Evolutionary conservation across 2,797 vertebrate genomes (phyloP).

Genomic region (Mus minutoides): DNA sequence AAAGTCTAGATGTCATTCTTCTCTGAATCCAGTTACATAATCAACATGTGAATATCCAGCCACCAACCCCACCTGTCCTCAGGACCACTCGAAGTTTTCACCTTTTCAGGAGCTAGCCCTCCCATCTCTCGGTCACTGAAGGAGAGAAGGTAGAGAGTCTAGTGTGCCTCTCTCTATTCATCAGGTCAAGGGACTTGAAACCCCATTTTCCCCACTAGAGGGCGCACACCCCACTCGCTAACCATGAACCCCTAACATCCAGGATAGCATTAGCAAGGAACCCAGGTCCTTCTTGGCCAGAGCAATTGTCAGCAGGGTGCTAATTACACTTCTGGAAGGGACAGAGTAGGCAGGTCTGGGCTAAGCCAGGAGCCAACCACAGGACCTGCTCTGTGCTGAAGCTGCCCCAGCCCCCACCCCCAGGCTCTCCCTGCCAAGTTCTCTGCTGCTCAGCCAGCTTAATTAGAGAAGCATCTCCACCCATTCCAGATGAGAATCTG

Average conservation of each 20-base stretch:
- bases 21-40: neutral
- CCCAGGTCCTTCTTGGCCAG: neutral
- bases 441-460: neutral
- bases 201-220: neutral
- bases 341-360: neutral
- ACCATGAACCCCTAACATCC: neutral
- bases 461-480: constrained; percentile 65
- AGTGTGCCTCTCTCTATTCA: neutral
- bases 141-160: neutral
- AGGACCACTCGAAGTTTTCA: neutral
- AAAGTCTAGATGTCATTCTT: no score
- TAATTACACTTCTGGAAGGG: neutral
- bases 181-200: neutral
- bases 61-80: neutral
- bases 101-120: neutral
- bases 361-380: neutral
- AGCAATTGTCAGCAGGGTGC: neutral
- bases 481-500: constrained; percentile 60
- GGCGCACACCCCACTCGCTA: neutral
- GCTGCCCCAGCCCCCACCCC: neutral
- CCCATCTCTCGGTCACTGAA: neutral
- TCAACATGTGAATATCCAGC: neutral
- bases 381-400: neutral
- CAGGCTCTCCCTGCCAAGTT: neutral
- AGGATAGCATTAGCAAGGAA: neutral